Evolutionary conservation across 2,797 vertebrate species (phyloP), one percentile per base, ranked within the genome.

Genomic region (Dipus sagitta): DNA sequence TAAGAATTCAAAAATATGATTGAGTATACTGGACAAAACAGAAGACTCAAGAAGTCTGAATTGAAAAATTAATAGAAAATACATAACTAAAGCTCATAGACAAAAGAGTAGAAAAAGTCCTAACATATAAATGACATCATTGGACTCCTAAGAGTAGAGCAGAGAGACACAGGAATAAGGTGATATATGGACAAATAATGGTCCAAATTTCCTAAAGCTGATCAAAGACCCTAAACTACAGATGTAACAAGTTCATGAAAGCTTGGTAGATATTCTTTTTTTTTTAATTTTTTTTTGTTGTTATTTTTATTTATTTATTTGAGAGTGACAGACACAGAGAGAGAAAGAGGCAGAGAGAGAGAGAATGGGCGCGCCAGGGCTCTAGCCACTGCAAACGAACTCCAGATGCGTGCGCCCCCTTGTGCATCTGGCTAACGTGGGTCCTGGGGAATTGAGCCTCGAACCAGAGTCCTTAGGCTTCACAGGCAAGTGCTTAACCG

Each of bases 1-100:
- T 58, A 14, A 58, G 54, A 58, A 58, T 58, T 58, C 3, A 58
- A 58, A 58, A 58, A 58, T 58, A 58, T 58, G 14, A 58, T 58
- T 58, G 54, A 58, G 54, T 58, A 90, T 77, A 30, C 8, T 30
- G 21, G 38, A 64, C 72, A 82, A 85, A 92, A 87, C 1, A 86
- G 32, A 93, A 89, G 6, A 85, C 38, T 58, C 54, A 88, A 62
- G 65, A 88, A 26, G 2, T 38, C 75, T 84, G n/a, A 75, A 75
- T 9, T 79, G 32, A 76, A 78, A 93, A 15, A 1, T 68, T 93
- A 14, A 58, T 58, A 80, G 23, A 76, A 95, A 89, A 77, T 58
- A 70, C 18, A 7, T 42, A 67, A 47, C 28, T 90, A 30, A 88
- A 75, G 6, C 9, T 85, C 32, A 54, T 18, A 76, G 3, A 93